These are phyloP conservation scores for Dicerorhinus sumatrensis DNA, from an alignment of 2,113 vertebrate species.

Conservation along the genomic window DNA sequence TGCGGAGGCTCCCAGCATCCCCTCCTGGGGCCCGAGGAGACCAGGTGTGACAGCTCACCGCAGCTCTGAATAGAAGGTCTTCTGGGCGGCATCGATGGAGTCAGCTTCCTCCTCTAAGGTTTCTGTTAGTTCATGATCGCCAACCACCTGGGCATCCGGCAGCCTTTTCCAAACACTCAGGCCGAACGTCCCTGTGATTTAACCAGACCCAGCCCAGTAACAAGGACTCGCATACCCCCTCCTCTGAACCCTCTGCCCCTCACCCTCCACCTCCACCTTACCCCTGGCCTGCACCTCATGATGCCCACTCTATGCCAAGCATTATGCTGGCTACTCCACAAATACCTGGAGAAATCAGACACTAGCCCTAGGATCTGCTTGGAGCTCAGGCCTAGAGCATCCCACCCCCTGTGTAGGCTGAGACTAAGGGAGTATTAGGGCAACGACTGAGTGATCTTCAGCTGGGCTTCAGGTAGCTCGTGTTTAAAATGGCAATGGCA, in stretches of 20 bases:
- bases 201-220: slow-evolving; percentile 29
- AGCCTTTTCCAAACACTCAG: slow-evolving; percentile 63
- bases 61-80: not conserved
- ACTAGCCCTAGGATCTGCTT: not conserved
- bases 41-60: slow-evolving; percentile 57
- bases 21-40: not conserved
- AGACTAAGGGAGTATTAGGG: not conserved
- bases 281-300: not conserved
- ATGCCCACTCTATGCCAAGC: not conserved
- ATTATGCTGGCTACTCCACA: not conserved
- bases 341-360: not conserved
- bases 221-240: not conserved
- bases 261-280: not conserved
- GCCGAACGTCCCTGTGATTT: slow-evolving; percentile 73
- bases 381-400: not conserved
- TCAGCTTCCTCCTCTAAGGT: not conserved
- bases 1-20: not conserved
- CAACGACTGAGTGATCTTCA: not conserved
- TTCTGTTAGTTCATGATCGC: not conserved
- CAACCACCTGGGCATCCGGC: not conserved
- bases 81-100: fast-evolving
- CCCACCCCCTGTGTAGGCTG: not conserved
- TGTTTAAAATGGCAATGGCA: not conserved
- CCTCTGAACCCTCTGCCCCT: not conserved
- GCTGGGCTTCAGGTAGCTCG: not conserved